Base-by-base conservation (phyloP, 2,113 vertebrate genomes). In the Hemibagrus wyckioides region DNA sequence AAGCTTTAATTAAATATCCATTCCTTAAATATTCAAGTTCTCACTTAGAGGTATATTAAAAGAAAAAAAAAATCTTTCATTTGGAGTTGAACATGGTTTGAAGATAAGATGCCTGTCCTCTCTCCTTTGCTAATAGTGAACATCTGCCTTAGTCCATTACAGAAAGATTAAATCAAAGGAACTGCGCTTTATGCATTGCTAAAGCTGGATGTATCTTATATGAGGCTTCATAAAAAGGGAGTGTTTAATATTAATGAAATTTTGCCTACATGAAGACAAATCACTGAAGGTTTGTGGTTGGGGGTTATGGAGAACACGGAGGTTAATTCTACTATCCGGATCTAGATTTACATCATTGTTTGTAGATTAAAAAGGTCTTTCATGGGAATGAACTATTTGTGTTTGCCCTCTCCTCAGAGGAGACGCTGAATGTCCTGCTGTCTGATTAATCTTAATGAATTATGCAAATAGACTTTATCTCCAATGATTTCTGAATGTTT, bases 381-480 rank as follows among this genome's bases (percentile, higher is more conserved):
- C 87, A 30, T 80, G 91, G 92, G 94, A 90, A 92, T 41, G 83
- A 15, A 88, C 90, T 91, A 91, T 90, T 87, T 91, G 89, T 93
- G 90, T 91, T 90, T 89, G 85, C 88, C 84, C 57, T 82, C 88
- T 92, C 86, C 89, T 91, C 91, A 91, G 91, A 50, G 39, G 89
- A 91, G 92, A 91, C 41, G 89, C 88, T 89, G 82, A 90, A 92
- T 91, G 93, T 91, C 93, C 94, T 92, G 93, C 91, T 85, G 89
- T 93, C 94, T 95, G 95, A 94, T 95, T 95, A 95, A 96, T 95
- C 94, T 93, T 94, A 94, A 95, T 95, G 94, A 95, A 95, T 95
- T 95, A 95, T 95, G 94, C 94, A 96, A 95, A 95, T 95, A 90
- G 76, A 86, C 93, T 93, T 93, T 94, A 94, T 95, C 95, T 95